Conservation (phyloP, 2,113 vertebrate genomes). For the Plestiodon gilberti region DNA sequence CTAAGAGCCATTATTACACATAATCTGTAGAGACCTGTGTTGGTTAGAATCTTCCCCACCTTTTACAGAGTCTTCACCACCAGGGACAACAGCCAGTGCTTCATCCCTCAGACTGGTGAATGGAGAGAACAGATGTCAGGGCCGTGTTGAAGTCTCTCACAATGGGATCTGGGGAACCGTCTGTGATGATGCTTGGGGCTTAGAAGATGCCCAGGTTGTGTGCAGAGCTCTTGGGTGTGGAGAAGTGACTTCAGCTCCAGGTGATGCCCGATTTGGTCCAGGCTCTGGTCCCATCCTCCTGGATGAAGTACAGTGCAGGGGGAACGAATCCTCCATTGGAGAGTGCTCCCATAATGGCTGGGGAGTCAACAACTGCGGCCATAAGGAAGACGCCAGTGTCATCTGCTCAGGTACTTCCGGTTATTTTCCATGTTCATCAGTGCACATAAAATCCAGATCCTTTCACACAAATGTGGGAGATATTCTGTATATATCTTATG, state of each 20-base stretch:
- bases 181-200: not conserved
- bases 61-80: too few relatives aligned
- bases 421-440: not conserved
- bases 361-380: not conserved
- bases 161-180: not conserved
- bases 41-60: too few relatives aligned
- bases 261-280: not conserved
- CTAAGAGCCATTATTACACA: too few relatives aligned
- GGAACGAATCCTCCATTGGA: not conserved
- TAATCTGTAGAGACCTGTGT: too few relatives aligned
- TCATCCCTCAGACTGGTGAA: not conserved
- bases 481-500: too few relatives aligned
- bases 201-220: not conserved
- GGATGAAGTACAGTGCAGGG: not conserved
- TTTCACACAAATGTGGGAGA: too few relatives aligned
- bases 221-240: not conserved
- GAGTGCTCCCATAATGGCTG: not conserved
- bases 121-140: not conserved
- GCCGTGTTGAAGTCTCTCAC: not conserved
- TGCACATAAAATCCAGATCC: too few relatives aligned
- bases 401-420: not conserved
- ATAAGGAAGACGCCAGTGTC: not conserved
- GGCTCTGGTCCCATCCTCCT: not conserved
- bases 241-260: not conserved
- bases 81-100: not conserved